Percentiles rank a stretch among this genome's conserved stretches.
phyloP scores from a whole-genome alignment of 2,113 vertebrate genomes.

The Hippocampus guttulatus region DNA sequence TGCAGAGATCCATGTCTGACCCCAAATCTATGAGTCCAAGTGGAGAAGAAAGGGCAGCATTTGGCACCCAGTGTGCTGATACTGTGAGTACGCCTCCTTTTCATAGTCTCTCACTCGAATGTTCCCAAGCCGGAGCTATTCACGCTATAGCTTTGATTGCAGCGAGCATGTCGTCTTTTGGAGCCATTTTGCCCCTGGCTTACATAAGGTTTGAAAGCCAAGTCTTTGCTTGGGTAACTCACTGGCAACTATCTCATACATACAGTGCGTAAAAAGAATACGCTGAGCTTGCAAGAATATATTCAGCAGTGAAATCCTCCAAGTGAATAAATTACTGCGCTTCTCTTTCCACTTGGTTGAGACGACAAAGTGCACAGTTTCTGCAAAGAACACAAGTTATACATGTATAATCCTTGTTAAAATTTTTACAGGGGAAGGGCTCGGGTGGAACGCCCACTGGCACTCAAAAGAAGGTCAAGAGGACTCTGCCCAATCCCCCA shows the following conservation, averaged over 20 bases:
- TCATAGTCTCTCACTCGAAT: neutral
- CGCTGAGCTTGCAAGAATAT: slow-evolving; percentile 45
- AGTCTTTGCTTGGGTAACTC: slow-evolving; percentile 66
- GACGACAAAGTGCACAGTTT: slow-evolving; percentile 7
- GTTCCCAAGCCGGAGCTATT: neutral
- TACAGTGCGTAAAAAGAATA: slow-evolving; percentile 31
- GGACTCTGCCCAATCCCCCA: slow-evolving; percentile 94
- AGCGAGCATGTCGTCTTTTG: neutral
- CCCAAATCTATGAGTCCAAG: slow-evolving; percentile 95
- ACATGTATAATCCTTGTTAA: neutral
- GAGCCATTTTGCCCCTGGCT: slow-evolving; percentile 21
- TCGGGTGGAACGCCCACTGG: slow-evolving; percentile 78
- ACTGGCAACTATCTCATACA: slow-evolving; percentile 53
- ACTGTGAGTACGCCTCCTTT: slow-evolving; percentile 77
- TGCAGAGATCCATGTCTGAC: slow-evolving; percentile 95
- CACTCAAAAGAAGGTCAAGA: slow-evolving; percentile 94
- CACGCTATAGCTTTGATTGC: neutral
- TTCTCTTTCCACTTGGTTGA: slow-evolving; percentile 9
- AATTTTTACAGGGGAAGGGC: slow-evolving; percentile 75
- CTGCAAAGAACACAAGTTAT: neutral
- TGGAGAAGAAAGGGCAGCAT: slow-evolving; percentile 85
- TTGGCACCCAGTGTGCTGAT: slow-evolving; percentile 86
- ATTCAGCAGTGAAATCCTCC: slow-evolving; percentile 23
- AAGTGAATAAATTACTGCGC: slow-evolving; percentile 32
- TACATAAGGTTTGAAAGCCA: slow-evolving; percentile 54